A percentile compares a stretch with the other conserved stretches of the same genome.
Conservation (phyloP, 1,140 invertebrate species). For the Mycetomoellerius zeteki region DNA sequence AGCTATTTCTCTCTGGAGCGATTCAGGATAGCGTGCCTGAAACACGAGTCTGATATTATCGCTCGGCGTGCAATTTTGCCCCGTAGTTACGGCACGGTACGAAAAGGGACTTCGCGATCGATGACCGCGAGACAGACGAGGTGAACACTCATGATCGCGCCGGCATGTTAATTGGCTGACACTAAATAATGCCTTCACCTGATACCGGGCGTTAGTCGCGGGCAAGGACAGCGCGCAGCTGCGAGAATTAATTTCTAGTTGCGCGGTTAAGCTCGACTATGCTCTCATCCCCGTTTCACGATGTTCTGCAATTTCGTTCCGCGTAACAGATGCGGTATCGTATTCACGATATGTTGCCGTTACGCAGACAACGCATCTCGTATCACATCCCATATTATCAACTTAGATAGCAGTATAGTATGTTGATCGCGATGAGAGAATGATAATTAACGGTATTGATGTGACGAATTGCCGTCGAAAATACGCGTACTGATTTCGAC, state of each 20-base stretch:
- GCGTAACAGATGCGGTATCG: constrained; percentile 59
- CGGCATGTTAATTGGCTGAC: constrained; percentile 78
- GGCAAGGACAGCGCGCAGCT: constrained; percentile 64
- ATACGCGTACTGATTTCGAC: neutral
- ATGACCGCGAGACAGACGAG: constrained; percentile 68
- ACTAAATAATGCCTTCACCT: constrained; percentile 76
- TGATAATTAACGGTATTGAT: neutral
- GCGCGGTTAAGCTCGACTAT: constrained; percentile 60
- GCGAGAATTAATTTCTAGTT: constrained; percentile 72
- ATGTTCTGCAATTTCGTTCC: constrained; percentile 57
- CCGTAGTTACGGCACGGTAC: constrained; percentile 69
- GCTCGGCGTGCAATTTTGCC: constrained; percentile 73
- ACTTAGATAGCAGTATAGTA: constrained; percentile 17
- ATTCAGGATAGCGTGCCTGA: constrained; percentile 75
- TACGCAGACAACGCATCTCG: neutral
- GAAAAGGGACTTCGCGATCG: constrained; percentile 71
- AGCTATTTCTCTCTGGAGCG: constrained; percentile 70
- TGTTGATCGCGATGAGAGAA: constrained; percentile 4
- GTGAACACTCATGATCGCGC: constrained; percentile 70
- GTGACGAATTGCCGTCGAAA: neutral
- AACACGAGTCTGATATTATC: constrained; percentile 78
- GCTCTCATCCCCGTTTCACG: constrained; percentile 26
- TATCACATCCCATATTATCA: constrained; percentile 41
- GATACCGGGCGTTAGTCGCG: constrained; percentile 70
- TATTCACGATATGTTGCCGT: constrained; percentile 52